These are phyloP conservation scores for Hirtodrosophila histrioides DNA, from an alignment of 2,888 invertebrate species.

Conservation along the genomic window DNA sequence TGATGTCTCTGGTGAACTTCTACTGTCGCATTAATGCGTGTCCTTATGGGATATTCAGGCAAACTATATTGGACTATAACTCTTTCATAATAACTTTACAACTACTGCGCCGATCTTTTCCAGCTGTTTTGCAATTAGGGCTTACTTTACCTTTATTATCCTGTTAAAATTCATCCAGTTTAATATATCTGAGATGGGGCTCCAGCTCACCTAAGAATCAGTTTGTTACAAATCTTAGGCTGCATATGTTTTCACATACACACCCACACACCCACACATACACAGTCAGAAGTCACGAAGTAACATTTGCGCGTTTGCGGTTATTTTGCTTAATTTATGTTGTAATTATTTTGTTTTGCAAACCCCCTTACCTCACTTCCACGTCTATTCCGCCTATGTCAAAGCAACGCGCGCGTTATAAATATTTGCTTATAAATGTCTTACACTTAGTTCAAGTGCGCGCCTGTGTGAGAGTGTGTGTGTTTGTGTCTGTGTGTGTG, in stretches of 20 bases:
- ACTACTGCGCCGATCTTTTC: no score
- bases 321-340: constrained; percentile 72
- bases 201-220: constrained; percentile 7
- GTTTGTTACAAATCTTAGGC: constrained; percentile 25
- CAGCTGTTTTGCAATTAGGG: no score
- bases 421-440: constrained; percentile 70
- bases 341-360: constrained; percentile 67
- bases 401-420: constrained; percentile 48
- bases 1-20: no score
- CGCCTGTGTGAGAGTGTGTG: constrained; percentile 13
- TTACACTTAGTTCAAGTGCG: constrained; percentile 61
- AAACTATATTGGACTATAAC: no score
- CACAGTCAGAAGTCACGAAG: constrained; percentile 57
- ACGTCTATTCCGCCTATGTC: neutral
- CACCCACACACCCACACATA: constrained; percentile 1
- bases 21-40: no score
- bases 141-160: no score
- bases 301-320: constrained; percentile 65
- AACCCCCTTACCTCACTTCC: neutral
- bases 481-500: constrained; percentile 38
- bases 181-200: neutral
- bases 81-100: no score
- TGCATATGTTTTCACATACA: constrained; percentile 22
- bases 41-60: no score
- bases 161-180: neutral